Base-by-base conservation (phyloP, 2,797 vertebrate species). In the Moxostoma hubbsi region DNA sequence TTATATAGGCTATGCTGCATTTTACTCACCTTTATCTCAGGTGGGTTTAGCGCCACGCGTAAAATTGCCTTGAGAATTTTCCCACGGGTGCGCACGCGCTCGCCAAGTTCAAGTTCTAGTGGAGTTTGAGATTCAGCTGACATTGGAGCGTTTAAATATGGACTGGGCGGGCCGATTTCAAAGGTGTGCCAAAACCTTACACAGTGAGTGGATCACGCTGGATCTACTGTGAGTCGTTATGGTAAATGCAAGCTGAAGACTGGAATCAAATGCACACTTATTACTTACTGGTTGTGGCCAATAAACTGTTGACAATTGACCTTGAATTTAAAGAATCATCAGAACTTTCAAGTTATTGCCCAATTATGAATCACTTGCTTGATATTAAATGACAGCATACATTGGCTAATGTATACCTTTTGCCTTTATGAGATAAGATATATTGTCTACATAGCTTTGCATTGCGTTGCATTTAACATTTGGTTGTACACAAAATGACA, bases 141-240 rank as follows among this genome's bases (percentile, higher is more conserved):
- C 84, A 87, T 86, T 79, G 85, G 86, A 13, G 86, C 79, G 73
- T 89, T 94, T 94, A 94, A 93, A 93, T 91, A 93, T 59, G n/a
- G 50, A 74, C 89, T 87, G 90, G 93, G 93, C 83, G 93, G 92
- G 87, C 88, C 86, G 8, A 51, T 13, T 62, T 43, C 73, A 66
- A 75, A 82, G 80, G 82, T 84, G 62, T 69, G 54, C 69, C 62
- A 0, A 12, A 71, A 7, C 1, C 46, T 46, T 53, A 58, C 24
- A 64, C 50, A 47, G 59, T 36, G 24, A 47, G 59, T 36, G 24
- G 5, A 15, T 55, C 47, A 49, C 1, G 0, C 54, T 6, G 9
- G n/a, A 50, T 45, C 50, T 13, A 36, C 46, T 24, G 9, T 50
- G 70, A 55, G n/a, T 55, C 61, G 43, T 5, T 51, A 46, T 24